Evolutionary conservation across 2,888 invertebrate genomes (phyloP), one percentile per base, ranked within the genome.

Genomic region (Byasa hedistus): DNA sequence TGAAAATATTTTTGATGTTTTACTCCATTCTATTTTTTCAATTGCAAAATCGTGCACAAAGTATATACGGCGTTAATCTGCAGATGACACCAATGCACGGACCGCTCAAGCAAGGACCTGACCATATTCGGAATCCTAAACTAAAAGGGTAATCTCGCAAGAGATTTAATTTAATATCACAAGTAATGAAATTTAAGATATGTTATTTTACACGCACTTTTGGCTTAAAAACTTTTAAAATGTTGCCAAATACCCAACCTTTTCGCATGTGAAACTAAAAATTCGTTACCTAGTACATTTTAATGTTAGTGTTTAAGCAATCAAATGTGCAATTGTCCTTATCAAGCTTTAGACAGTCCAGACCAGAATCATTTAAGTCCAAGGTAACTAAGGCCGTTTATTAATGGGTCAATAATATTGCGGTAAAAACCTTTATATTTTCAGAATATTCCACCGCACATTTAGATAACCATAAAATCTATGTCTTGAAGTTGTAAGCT

Each of bases 41-140:
- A 17, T 57, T 64, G 32, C 64, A 22, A 36, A 64, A 57, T 21
- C 32, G 15, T 39, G 23, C 7, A 12, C n/a, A 24, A 62, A 56
- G 44, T 17, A 22, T 55, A 39, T 27, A 23, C 19, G 23, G 32
- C 21, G 44, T 44, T 65, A 65, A 65, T 65, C 55, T 65, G n/a
- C 60, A 44, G 48, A 19, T 36, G 64, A 54, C 65, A 60, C 60
- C 54, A 65, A 65, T 60, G 8, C 55, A 44, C 27, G 48, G 10
- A 39, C 52, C 54, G 23, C 39, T 59, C 54, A 59, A 64, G 58
- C 65, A 59, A 55, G 59, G 65, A 55, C 60, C 36, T 65, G 55
- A 55, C 57, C 54, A 54, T 64, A 54, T 64, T 39, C 54, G 58
- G 58, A 54, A 52, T 64, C 36, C 54, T 51, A 39, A 24, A 36